Conservation (phyloP, 2,888 invertebrate genomes). For the Tridacna crocea region DNA sequence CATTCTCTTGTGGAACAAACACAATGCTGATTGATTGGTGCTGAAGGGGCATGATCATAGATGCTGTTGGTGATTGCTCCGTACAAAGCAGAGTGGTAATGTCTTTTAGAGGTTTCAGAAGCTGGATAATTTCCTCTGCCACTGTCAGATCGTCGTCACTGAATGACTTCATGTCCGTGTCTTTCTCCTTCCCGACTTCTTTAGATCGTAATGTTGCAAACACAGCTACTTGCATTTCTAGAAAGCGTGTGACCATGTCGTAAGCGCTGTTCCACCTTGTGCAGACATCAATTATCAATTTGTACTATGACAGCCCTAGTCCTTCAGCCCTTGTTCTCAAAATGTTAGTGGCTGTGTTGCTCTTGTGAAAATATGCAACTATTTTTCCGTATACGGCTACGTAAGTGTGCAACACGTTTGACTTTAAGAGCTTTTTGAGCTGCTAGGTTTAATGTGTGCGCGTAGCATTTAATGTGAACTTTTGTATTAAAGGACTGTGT, state of each 20-base stretch:
- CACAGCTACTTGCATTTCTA: slow-evolving; percentile 37
- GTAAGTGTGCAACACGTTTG: slow-evolving; percentile 18
- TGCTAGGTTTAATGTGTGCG: slow-evolving; percentile 49
- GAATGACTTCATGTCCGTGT: slow-evolving; percentile 8
- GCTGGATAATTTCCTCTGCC: slow-evolving; percentile 20
- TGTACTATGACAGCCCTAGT: slow-evolving; percentile 41
- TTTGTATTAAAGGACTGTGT: neutral
- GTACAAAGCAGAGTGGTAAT: slow-evolving; percentile 28
- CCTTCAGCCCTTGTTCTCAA: slow-evolving; percentile 32
- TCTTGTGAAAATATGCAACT: slow-evolving; percentile 45
- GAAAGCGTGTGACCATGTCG: slow-evolving; percentile 35
- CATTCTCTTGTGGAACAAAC: slow-evolving; percentile 12
- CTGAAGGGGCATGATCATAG: slow-evolving; percentile 29
- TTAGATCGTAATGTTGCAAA: slow-evolving; percentile 29
- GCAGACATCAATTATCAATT: slow-evolving; percentile 37
- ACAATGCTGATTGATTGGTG: slow-evolving; percentile 1
- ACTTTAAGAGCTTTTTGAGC: slow-evolving; percentile 32
- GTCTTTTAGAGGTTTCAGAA: slow-evolving; percentile 32
- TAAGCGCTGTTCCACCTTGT: slow-evolving; percentile 45
- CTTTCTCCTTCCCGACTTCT: slow-evolving; percentile 20
- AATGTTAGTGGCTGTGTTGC: slow-evolving; percentile 25
- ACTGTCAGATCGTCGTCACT: slow-evolving; percentile 13
- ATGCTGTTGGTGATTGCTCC: slow-evolving; percentile 32
- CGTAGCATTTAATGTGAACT: slow-evolving; percentile 40
- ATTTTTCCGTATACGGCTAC: slow-evolving; percentile 31